Conservation (phyloP, 2,888 invertebrate genomes). For the Plutella xylostella region DNA sequence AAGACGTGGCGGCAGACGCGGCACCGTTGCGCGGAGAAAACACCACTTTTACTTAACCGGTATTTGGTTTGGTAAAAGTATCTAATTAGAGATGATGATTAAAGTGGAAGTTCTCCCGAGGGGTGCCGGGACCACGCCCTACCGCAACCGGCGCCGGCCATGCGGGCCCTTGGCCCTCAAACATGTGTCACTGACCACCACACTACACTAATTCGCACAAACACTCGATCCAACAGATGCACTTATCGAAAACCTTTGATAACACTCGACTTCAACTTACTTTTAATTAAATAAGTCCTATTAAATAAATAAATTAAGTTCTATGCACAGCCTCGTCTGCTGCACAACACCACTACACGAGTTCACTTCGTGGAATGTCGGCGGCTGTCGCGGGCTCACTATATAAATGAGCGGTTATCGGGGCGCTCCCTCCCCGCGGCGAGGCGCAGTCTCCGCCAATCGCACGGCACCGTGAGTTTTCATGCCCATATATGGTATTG, state of each 20-base stretch:
- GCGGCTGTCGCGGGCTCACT: conserved; percentile 57
- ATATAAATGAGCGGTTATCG: conserved; percentile 69
- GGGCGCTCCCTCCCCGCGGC: conserved; percentile 66
- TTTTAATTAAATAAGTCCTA: conserved; percentile 66
- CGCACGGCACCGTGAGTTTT: conserved; percentile 59
- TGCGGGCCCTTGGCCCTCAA: conserved; percentile 26
- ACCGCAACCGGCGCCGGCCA: conserved; percentile 54
- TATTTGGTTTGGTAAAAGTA: background rate
- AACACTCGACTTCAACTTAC: conserved; percentile 55
- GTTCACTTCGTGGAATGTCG: conserved; percentile 66
- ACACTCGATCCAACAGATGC: conserved; percentile 25
- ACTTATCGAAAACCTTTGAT: conserved; percentile 31
- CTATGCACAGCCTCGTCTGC: conserved; percentile 65
- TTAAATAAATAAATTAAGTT: conserved; percentile 67
- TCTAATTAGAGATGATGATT: background rate
- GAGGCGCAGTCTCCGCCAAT: conserved; percentile 70
- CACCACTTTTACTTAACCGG: background rate
- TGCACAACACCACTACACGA: conserved; percentile 61
- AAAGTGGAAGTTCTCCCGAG: background rate
- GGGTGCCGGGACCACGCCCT: conserved; percentile 62
- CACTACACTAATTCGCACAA: conserved; percentile 36
- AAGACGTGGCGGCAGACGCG: conserved; percentile 50
- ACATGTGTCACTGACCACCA: conserved; percentile 55
- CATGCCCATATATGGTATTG: conserved; percentile 80
- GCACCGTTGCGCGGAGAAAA: conserved; percentile 15